Conservation (phyloP, 92 coral and sea anemone species). For the Porites rus region DNA sequence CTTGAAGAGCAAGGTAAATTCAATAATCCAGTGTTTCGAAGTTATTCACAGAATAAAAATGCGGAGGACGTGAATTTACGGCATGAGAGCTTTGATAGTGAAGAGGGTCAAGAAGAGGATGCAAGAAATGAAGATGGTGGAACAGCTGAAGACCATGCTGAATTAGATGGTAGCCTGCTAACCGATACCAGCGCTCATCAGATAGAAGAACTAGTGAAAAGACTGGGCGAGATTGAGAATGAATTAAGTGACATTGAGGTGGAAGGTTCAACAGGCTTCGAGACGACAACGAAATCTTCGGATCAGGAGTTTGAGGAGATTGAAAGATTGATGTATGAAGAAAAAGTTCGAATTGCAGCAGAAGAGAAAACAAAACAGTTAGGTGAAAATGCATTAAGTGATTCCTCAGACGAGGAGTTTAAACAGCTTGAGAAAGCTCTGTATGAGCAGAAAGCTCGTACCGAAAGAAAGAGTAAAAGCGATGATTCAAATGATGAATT, state of each 20-base stretch:
- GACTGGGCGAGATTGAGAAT: conserved; percentile 50
- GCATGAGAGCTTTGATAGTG: background rate
- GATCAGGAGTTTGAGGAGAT: conserved; percentile 76
- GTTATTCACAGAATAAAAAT: background rate
- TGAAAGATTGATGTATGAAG: conserved; percentile 64
- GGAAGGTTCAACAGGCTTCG: conserved; percentile 8
- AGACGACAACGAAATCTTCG: conserved; percentile 40
- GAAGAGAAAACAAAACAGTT: background rate
- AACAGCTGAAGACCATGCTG: background rate
- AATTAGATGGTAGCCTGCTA: background rate
- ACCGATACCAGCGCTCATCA: conserved; percentile 24
- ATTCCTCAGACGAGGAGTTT: conserved; percentile 41
- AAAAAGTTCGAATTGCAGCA: conserved; percentile 45
- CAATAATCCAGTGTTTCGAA: too few species aligned
- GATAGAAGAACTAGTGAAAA: conserved; percentile 25
- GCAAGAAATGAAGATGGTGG: background rate
- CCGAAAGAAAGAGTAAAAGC: conserved; percentile 26
- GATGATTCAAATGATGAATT: conserved; percentile 45
- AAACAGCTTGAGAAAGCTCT: conserved; percentile 26
- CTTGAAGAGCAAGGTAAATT: background rate
- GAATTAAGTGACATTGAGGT: conserved; percentile 44
- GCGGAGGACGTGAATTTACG: background rate
- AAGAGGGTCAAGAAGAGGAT: background rate
- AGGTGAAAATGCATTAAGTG: background rate
- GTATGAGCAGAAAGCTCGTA: conserved; percentile 39